Evolutionary conservation across 1,140 invertebrate genomes (phyloP).

Genomic region (Ladona fulva): DNA sequence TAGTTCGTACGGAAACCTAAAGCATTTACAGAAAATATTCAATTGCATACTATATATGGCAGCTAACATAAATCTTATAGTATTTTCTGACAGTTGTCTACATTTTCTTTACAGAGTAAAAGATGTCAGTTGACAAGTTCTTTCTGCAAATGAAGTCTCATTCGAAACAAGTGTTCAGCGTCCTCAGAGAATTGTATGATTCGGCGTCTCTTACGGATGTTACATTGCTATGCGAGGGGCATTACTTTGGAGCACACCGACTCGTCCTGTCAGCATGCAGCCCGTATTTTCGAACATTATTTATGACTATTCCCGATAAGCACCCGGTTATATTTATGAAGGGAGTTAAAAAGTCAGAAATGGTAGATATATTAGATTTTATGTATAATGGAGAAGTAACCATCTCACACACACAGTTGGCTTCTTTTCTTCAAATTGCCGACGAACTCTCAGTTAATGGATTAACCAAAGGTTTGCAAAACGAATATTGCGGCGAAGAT

Average conservation of each 20-base stretch:
- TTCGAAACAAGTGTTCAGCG: slow-evolving; percentile 5
- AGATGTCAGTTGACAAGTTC: slow-evolving; percentile 8
- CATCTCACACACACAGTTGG: not conserved
- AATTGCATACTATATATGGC: not conserved
- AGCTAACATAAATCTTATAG: not conserved
- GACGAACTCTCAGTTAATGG: slow-evolving; percentile 11
- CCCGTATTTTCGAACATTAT: slow-evolving; percentile 7
- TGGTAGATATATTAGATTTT: slow-evolving; percentile 12
- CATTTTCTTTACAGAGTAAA: not conserved
- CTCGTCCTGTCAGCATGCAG: slow-evolving; percentile 11
- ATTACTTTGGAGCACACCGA: slow-evolving; percentile 6
- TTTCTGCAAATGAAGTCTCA: slow-evolving; percentile 14
- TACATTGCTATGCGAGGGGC: not conserved
- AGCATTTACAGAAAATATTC: too few relatives aligned
- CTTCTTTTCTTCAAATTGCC: slow-evolving; percentile 13
- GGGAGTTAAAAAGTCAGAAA: slow-evolving; percentile 10
- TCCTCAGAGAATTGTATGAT: slow-evolving; percentile 4
- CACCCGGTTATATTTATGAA: slow-evolving; percentile 12
- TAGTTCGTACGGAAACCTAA: too few relatives aligned
- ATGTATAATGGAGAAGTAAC: slow-evolving; percentile 16
- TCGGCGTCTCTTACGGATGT: slow-evolving; percentile 2
- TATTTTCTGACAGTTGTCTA: not conserved
- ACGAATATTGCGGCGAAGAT: not conserved
- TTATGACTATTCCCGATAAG: not conserved
- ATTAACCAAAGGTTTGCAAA: not conserved